A percentile compares a stretch with the other conserved stretches of the same genome.
phyloP scores from a whole-genome alignment of 2,888 invertebrate genomes.

The Rotaria sp. region DNA sequence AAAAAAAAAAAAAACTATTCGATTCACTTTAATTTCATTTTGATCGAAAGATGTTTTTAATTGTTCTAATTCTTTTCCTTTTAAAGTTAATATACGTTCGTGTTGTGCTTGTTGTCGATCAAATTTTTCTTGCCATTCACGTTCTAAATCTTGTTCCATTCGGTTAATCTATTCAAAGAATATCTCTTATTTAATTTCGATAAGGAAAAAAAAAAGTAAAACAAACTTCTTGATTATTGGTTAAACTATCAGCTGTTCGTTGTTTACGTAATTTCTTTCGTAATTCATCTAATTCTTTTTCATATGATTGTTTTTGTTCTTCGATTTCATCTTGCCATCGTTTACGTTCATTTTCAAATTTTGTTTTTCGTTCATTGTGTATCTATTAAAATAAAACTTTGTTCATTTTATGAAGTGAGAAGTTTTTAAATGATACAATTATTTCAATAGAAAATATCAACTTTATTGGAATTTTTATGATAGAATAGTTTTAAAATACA shows the following conservation, averaged over 20 bases:
- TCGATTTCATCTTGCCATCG: conserved; percentile 6
- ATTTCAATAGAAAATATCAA: no score
- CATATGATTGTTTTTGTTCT: conserved; percentile 24
- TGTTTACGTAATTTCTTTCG: conserved; percentile 6
- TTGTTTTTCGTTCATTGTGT: neutral
- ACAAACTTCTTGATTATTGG: neutral
- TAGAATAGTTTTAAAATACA: no score
- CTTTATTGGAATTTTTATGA: no score
- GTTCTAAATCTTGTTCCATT: conserved; percentile 48
- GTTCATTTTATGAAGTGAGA: no score
- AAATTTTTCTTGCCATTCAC: conserved; percentile 49
- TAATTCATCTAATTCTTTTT: conserved; percentile 36
- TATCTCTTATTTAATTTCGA: neutral
- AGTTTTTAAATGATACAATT: no score
- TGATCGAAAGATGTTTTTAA: neutral
- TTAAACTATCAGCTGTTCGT: conserved; percentile 17
- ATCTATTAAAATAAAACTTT: neutral
- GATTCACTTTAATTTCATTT: neutral
- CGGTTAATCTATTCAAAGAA: conserved; percentile 44
- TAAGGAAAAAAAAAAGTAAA: neutral
- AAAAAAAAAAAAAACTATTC: neutral
- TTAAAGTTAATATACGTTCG: conserved; percentile 41
- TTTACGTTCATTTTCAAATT: conserved; percentile 22
- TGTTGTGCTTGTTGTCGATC: conserved; percentile 47
- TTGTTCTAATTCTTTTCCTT: neutral